Conservation (phyloP, 2,888 invertebrate genomes). For the Elgonia sp. region DNA sequence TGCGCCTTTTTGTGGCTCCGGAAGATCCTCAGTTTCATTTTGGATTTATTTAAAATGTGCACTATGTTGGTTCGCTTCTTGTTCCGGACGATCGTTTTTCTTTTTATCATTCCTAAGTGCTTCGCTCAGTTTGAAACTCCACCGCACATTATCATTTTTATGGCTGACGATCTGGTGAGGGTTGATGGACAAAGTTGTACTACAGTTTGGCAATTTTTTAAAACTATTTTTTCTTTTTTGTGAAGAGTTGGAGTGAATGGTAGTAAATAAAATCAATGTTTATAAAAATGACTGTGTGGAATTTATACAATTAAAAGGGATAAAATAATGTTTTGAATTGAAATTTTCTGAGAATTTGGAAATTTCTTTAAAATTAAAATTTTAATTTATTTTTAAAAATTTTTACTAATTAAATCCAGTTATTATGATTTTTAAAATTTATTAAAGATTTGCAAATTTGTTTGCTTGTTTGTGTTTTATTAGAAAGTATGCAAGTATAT, state of each 20-base stretch:
- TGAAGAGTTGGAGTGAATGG: background rate
- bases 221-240: background rate
- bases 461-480: no score
- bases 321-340: no score
- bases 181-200: background rate
- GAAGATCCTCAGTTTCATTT: background rate
- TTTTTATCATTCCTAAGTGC: conserved; percentile 52
- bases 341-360: no score
- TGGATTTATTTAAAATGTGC: conserved; percentile 13
- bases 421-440: no score
- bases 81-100: conserved; percentile 56
- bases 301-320: no score
- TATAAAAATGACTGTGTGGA: no score
- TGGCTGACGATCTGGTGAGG: conserved; percentile 89
- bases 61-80: conserved; percentile 59
- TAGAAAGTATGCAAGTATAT: no score
- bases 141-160: conserved; percentile 88
- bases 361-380: no score
- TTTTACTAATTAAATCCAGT: no score
- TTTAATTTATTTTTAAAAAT: no score
- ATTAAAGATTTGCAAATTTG: no score
- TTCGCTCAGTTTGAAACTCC: conserved; percentile 82
- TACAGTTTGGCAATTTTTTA: background rate
- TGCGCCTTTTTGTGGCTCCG: conserved; percentile 4
- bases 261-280: background rate